Percentiles rank a stretch among this genome's conserved stretches.
Evolutionary conservation across 2,888 invertebrate species (phyloP).

Genomic region (Mesochorus sp.): DNA sequence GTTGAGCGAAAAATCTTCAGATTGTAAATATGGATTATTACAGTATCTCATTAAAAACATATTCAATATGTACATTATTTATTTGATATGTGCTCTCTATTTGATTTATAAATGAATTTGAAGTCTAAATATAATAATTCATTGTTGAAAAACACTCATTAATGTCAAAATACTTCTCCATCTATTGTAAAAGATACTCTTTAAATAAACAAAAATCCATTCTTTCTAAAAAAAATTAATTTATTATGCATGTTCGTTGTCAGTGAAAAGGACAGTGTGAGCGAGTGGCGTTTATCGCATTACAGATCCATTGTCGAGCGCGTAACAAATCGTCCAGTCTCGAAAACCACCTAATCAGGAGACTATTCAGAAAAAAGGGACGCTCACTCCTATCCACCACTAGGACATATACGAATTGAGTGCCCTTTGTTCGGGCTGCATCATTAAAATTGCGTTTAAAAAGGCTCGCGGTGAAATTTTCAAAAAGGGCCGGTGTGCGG

Average conservation of each 20-base stretch:
- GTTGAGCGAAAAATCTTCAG: too few relatives aligned
- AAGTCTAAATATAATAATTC: too few relatives aligned
- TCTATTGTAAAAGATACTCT: too few relatives aligned
- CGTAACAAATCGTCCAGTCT: slow-evolving; percentile 66
- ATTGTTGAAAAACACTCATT: too few relatives aligned
- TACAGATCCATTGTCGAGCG: slow-evolving; percentile 63
- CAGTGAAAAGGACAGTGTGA: slow-evolving; percentile 22
- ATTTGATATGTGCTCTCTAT: too few relatives aligned
- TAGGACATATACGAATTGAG: slow-evolving; percentile 52
- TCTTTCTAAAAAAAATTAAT: slow-evolving; percentile 8
- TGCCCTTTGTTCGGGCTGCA: slow-evolving; percentile 65
- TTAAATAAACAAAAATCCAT: neutral
- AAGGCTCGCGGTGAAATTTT: slow-evolving; percentile 64
- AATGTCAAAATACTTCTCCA: too few relatives aligned
- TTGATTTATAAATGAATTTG: too few relatives aligned
- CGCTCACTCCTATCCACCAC: slow-evolving; percentile 36
- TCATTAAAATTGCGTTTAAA: slow-evolving; percentile 73
- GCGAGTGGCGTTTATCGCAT: slow-evolving; percentile 62
- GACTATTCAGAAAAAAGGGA: slow-evolving; percentile 63
- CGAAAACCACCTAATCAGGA: slow-evolving; percentile 67
- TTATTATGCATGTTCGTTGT: neutral
- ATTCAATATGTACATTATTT: too few relatives aligned
- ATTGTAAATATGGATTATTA: too few relatives aligned
- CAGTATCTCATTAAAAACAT: too few relatives aligned
- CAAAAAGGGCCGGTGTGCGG: slow-evolving; percentile 53